Evolutionary conservation across 2,888 invertebrate genomes (phyloP).

Genomic region (Cistogaster globosa): DNA sequence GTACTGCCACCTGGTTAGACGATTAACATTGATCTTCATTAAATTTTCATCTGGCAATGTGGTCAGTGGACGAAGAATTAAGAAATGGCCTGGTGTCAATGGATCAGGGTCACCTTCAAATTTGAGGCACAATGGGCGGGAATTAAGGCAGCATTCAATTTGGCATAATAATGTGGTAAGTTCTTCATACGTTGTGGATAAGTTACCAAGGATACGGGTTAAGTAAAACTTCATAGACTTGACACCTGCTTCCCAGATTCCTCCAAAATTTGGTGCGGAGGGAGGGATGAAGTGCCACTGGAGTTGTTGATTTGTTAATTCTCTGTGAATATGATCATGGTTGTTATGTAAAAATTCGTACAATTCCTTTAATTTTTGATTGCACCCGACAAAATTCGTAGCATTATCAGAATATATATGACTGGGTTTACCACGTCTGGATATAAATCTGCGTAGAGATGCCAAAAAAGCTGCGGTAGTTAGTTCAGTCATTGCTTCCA

Average conservation of each 20-base stretch:
- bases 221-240: conserved; percentile 78
- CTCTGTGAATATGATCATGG: conserved; percentile 25
- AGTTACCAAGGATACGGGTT: conserved; percentile 73
- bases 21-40: conserved; percentile 24
- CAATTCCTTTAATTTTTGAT: conserved; percentile 59
- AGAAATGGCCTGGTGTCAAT: conserved; percentile 72
- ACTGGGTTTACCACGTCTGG: conserved; percentile 53
- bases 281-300: conserved; percentile 79
- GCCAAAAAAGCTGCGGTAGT: conserved; percentile 74
- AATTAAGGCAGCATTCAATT: conserved; percentile 78
- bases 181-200: conserved; percentile 74
- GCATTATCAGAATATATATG: conserved; percentile 67
- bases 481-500: conserved; percentile 59
- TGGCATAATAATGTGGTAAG: conserved; percentile 75
- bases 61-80: conserved; percentile 45
- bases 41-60: conserved; percentile 45
- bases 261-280: conserved; percentile 77
- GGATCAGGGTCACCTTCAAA: conserved; percentile 70
- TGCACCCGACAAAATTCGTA: conserved; percentile 68
- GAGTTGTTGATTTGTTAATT: conserved; percentile 53
- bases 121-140: conserved; percentile 74
- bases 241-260: conserved; percentile 78
- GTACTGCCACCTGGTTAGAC: conserved; percentile 57
- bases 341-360: conserved; percentile 34
- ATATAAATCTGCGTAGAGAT: conserved; percentile 74